Conservation (phyloP, 2,888 invertebrate genomes). For the Phlogophora meticulosa region DNA sequence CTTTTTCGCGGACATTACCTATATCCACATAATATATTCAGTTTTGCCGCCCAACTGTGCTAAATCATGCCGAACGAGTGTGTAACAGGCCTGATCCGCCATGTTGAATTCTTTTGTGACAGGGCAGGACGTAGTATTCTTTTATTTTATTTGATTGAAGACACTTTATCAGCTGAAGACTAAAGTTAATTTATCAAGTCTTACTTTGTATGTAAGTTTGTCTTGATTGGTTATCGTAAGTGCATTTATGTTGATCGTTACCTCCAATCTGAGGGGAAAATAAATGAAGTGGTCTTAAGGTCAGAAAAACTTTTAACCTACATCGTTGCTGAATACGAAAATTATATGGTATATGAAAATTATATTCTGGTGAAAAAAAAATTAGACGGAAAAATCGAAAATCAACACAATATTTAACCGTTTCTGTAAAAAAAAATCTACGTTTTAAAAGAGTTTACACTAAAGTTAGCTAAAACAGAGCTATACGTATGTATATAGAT, state of each 20-base stretch:
- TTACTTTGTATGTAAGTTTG: slow-evolving; percentile 39
- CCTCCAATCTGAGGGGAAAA: slow-evolving; percentile 1
- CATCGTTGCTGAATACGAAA: not conserved
- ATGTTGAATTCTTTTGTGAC: slow-evolving; percentile 50
- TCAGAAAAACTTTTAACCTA: not conserved
- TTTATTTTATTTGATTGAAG: slow-evolving; percentile 22
- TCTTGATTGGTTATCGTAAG: slow-evolving; percentile 20
- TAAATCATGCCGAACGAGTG: too few relatives aligned
- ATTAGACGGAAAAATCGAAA: too few relatives aligned
- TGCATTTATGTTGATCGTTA: slow-evolving; percentile 1
- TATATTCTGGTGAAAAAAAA: not conserved
- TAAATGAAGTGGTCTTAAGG: slow-evolving; percentile 6
- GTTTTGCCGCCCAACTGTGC: too few relatives aligned
- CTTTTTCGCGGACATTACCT: too few relatives aligned
- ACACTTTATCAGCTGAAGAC: slow-evolving; percentile 13
- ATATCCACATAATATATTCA: too few relatives aligned
- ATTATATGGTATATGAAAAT: not conserved
- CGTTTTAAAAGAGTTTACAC: not conserved
- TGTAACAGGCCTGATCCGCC: slow-evolving; percentile 15
- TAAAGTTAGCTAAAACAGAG: not conserved
- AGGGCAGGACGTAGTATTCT: slow-evolving; percentile 14
- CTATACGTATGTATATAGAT: not conserved
- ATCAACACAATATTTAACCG: too few relatives aligned
- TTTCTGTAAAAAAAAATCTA: not conserved
- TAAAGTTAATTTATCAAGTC: slow-evolving; percentile 45